Base-by-base conservation (phyloP, 2,888 invertebrate species). In the Melinopterus prodromus region DNA sequence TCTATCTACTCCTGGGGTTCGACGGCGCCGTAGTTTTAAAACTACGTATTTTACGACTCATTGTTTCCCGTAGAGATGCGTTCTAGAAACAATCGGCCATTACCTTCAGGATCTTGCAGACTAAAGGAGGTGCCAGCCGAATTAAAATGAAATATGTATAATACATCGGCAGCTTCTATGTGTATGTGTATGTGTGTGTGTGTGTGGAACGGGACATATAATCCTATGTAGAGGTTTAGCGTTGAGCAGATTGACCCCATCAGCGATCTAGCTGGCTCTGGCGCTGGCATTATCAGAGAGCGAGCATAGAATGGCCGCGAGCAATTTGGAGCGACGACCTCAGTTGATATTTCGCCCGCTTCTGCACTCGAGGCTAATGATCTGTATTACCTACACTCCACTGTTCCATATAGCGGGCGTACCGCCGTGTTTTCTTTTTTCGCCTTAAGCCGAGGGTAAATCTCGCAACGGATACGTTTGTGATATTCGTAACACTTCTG, bases 301-400 rank as follows among this genome's bases (percentile, higher is more conserved):
- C 37, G 74, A 74, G 36, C 74, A 35, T 35, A 74, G 74, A 74
- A 36, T 74, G 74, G 74, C 53, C 53, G 53, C 74, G 37, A 74
- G 74, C 35, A 74, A 74, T 53, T 37, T 74, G 74, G 74, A 74
- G 74, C 74, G 37, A 35, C 37, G 74, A 74, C 74, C 74, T 74
- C 35, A 74, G 74, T 74, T 74, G 74, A 74, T 74, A 74, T 74
- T 74, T 74, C 37, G 35, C 36, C 74, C 26, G 74, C 35, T 37
- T 26, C 37, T 26, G 71, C 15, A 74, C 74, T 74, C 16, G 74
- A 74, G 37, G 36, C 74, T 74, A 74, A 74, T 35, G 74, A 74
- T 74, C 74, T 37, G 53, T 53, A 53, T 53, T 53, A 53, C 53
- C 53, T 53, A 53, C 12, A 53, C 53, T 53, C 7, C 53, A 53